Base-by-base conservation (phyloP, 1,140 invertebrate genomes). In the Drosophila repleta region DNA sequence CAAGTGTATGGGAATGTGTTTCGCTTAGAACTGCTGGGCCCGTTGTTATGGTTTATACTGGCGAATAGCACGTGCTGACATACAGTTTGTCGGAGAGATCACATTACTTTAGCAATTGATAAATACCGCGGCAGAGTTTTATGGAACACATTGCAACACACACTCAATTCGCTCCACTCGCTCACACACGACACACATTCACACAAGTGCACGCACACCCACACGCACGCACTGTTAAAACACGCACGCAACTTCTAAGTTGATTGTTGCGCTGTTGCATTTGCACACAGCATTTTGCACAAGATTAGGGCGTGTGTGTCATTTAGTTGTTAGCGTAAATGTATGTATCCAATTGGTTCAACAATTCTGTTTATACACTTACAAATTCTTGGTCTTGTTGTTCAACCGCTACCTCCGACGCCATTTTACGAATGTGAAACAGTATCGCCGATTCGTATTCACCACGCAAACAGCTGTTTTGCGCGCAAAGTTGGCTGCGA, bases 381-480 rank as follows among this genome's bases (percentile, higher is more conserved):
- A 73, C 70, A 73, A 62, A 69, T 73, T 73, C 65, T 69, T 68
- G 70, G 70, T 73, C 70, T 73, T 73, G 70, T 73, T 73, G 70
- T 73, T 73, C 70, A 73, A 73, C 70, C 70, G 70, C 70, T 73
- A 68, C 65, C 64, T 73, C 70, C 70, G 70, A 73, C 70, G 70
- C 70, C 70, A 73, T 73, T 73, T 73, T 73, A 73, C 70, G 70
- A 73, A 73, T 73, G 70, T 73, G 70, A 73, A 73, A 69, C 56
- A 73, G 52, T 72, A 60, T 66, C 48, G 69, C 48, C 64, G 55
- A 61, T 55, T 67, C 55, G 69, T 60, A 67, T 67, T 72, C 64
- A 72, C 63, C 64, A 66, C 63, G 53, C 49, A 53, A 72, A 67
- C 64, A 72, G 63, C 64, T 72, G 69, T 72, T 72, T 53, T 21